Percentiles rank a stretch among this genome's conserved stretches.
phyloP scores from a whole-genome alignment of 2,888 invertebrate genomes.

The Eupithecia centaureata region DNA sequence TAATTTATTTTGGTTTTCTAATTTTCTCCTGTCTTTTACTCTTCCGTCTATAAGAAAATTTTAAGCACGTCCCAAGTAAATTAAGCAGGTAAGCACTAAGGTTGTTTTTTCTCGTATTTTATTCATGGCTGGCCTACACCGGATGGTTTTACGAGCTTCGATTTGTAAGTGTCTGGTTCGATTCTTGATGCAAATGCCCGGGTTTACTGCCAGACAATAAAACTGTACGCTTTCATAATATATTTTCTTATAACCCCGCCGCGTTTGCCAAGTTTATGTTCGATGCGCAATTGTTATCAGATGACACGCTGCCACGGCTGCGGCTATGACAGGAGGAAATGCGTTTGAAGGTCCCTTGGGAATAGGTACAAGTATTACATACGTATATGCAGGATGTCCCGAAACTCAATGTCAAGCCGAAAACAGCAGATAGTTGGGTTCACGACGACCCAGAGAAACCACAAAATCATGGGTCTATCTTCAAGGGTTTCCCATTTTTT shows the following conservation, averaged over 20 bases:
- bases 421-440: too few species aligned
- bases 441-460: too few species aligned
- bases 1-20: too few species aligned
- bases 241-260: conserved; percentile 60
- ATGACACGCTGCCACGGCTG: conserved; percentile 45
- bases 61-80: background rate
- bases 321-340: conserved; percentile 1
- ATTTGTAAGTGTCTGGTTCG: conserved; percentile 73
- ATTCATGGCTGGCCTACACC: conserved; percentile 71
- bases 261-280: conserved; percentile 58
- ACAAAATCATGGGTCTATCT: too few species aligned
- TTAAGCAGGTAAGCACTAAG: conserved; percentile 18
- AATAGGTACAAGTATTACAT: too few species aligned
- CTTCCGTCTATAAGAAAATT: background rate
- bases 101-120: conserved; percentile 53
- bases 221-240: conserved; percentile 70
- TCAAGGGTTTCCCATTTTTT: too few species aligned
- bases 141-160: conserved; percentile 76
- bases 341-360: background rate
- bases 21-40: background rate
- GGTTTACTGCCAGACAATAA: conserved; percentile 72
- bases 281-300: conserved; percentile 61
- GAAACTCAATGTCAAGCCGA: too few species aligned
- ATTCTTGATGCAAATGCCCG: conserved; percentile 72
- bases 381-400: too few species aligned